These are phyloP conservation scores for Pammene aurita DNA, from an alignment of 2,888 invertebrate genomes.

Conservation along the genomic window DNA sequence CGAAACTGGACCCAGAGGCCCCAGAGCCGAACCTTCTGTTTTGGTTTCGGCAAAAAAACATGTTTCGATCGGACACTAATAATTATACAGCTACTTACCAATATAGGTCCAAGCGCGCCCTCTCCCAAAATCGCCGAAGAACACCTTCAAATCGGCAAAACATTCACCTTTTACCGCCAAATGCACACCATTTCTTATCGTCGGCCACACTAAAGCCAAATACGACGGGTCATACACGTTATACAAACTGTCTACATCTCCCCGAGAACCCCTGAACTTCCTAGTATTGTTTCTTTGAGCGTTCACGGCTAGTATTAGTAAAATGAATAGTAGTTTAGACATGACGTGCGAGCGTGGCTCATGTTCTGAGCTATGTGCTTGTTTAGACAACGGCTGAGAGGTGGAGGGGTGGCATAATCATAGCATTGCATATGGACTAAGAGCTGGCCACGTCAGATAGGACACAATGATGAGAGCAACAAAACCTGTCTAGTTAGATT, in stretches of 20 bases:
- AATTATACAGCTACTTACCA: conserved; percentile 78
- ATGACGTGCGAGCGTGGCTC: conserved; percentile 33
- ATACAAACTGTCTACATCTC: conserved; percentile 69
- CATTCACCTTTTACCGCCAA: conserved; percentile 69
- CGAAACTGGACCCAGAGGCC: no score
- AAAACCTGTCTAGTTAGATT: no score
- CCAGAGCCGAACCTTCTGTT: no score
- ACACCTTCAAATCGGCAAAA: conserved; percentile 71
- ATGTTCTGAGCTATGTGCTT: background rate
- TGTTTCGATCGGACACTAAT: no score
- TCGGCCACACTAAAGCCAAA: conserved; percentile 75
- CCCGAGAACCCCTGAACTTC: conserved; percentile 49
- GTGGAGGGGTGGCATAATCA: no score
- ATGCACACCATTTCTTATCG: conserved; percentile 69
- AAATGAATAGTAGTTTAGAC: conserved; percentile 10
- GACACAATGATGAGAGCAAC: no score
- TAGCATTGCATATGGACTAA: no score
- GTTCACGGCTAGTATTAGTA: background rate
- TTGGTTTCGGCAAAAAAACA: no score
- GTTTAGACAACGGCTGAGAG: background rate
- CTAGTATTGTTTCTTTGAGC: conserved; percentile 3
- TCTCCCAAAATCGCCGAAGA: conserved; percentile 71
- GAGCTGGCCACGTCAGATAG: no score
- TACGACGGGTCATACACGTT: conserved; percentile 75
- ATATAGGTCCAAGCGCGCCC: conserved; percentile 79